phyloP scores from a whole-genome alignment of 1,140 invertebrate species.

The Cydia strobilella region DNA sequence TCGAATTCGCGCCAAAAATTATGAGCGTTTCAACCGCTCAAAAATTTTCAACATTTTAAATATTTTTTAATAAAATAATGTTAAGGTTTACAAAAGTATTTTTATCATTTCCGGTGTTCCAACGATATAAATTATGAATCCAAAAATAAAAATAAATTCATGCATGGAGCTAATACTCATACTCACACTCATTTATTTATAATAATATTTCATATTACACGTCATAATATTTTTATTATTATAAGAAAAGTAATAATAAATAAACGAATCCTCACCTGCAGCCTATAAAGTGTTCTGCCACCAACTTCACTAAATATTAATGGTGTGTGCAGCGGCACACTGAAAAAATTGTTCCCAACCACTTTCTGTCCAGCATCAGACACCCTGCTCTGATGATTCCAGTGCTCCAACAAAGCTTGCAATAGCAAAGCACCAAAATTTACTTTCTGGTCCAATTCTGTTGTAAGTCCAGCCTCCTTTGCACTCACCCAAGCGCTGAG shows the following conservation, averaged over 20 bases:
- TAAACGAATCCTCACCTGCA: slow-evolving; percentile 54
- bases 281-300: slow-evolving; percentile 92
- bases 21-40: too few species aligned
- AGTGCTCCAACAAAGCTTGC: slow-evolving; percentile 97
- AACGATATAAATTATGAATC: too few species aligned
- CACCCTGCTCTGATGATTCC: slow-evolving; percentile 86
- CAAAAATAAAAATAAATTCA: too few species aligned
- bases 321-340: slow-evolving; percentile 96
- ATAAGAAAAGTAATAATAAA: neutral
- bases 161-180: too few species aligned
- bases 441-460: slow-evolving; percentile 94
- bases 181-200: too few species aligned
- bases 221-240: too few species aligned
- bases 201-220: too few species aligned
- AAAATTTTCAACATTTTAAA: too few species aligned
- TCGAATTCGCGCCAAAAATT: too few species aligned
- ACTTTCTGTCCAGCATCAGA: slow-evolving; percentile 84
- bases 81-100: too few species aligned
- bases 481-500: slow-evolving; percentile 99
- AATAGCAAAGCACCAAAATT: slow-evolving; percentile 97
- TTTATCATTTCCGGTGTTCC: too few species aligned
- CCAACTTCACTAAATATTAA: slow-evolving; percentile 98
- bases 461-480: slow-evolving; percentile 94
- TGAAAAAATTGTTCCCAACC: slow-evolving; percentile 92
- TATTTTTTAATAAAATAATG: too few species aligned